Percentiles rank a stretch among this genome's conserved stretches.
Evolutionary conservation across 2,113 vertebrate genomes (phyloP).

Genomic region (Catagonus wagneri): DNA sequence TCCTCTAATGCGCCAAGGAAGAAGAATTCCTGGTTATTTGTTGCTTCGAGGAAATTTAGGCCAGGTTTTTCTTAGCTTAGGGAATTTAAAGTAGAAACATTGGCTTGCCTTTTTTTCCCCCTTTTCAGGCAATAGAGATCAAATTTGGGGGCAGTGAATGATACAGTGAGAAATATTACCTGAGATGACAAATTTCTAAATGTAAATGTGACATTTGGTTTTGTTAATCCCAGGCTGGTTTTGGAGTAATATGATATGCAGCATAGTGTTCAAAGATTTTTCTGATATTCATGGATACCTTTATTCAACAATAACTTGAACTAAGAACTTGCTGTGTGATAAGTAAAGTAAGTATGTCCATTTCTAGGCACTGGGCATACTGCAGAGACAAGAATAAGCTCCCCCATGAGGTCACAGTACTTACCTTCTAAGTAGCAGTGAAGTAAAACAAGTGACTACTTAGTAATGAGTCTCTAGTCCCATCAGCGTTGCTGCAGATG

Average conservation of each 20-base stretch:
- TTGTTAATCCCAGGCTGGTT: neutral
- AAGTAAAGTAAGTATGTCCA: neutral
- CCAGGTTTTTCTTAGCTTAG: neutral
- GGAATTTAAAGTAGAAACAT: neutral
- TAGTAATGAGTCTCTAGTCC: no score
- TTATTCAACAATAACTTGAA: neutral
- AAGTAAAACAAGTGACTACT: neutral
- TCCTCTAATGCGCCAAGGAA: neutral
- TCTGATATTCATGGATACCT: neutral
- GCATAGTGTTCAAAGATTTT: neutral
- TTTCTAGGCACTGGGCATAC: neutral
- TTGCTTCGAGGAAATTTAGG: neutral
- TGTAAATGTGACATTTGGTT: neutral
- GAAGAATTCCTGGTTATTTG: neutral
- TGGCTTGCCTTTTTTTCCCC: neutral
- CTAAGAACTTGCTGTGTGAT: neutral
- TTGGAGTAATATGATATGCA: neutral
- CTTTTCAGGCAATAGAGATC: neutral
- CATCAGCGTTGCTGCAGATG: no score
- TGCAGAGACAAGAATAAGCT: neutral
- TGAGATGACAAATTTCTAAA: neutral
- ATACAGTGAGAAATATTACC: neutral
- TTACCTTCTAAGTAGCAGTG: neutral
- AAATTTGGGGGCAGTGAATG: neutral
- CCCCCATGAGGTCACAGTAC: rapidly evolving